Base-by-base conservation (phyloP, 2,113 vertebrate genomes). In the Willisornis vidua region DNA sequence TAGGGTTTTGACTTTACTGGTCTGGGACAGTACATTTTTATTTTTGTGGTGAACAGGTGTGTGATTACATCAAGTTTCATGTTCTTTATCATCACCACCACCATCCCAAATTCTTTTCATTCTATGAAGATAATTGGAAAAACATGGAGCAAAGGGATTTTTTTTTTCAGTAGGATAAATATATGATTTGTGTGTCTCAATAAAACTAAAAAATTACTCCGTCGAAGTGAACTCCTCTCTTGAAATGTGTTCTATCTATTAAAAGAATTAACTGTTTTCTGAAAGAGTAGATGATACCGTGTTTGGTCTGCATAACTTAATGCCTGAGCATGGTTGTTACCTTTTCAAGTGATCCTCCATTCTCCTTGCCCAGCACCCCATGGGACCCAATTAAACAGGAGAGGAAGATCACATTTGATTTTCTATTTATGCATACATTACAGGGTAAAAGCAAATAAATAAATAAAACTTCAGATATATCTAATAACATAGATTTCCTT, bases 71-170 rank as follows among this genome's bases (percentile, higher is more conserved):
- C 5, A 49, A 73, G 10, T 19, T 66, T 67, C 13, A 19, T 3
- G 0, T 20, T 62, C 28, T 73, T 62, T 74, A 46, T 1, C 3
- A 6, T 0, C 20, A 13, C 3, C 3, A 3, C 5, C 9, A 49
- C 4, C 23, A 49, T 49, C 8, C 7, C 13, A 54, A 10, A 55
- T 37, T 28, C 17, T 71, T 49, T 54, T 20, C 1, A 43, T 77
- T 87, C 11, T 2, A 6, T 58, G 14, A 19, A 17, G 28, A 63
- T 45, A 81, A 28, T 18, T 82, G 14, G 9, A 68, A 70, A 77
- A 94, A 14, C 5, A 90, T 61, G 14, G 2, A 33, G 2, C 2
- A 86, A 76, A 54, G 2, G 29, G 19, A 19, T 63, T 28, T 10
- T 37, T 37, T 31, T 37, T 28, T 24, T 19, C 14, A 35, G 8